phyloP scores from a whole-genome alignment of 2,797 vertebrate species.

The Neostethus bicornis region DNA sequence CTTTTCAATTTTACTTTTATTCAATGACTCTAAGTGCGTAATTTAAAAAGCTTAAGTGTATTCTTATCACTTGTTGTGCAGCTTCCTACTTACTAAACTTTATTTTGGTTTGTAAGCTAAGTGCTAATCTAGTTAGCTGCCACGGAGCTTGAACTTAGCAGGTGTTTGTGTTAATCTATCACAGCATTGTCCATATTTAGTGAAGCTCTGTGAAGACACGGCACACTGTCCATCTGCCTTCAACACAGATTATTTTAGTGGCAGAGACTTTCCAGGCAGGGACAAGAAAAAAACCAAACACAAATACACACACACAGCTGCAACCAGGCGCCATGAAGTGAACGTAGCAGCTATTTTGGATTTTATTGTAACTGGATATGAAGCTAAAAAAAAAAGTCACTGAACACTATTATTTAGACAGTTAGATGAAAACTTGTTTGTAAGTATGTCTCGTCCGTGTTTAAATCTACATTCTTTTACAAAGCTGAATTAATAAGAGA shows the following conservation, averaged over 20 bases:
- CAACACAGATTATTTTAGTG: slow-evolving; percentile 72
- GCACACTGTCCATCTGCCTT: slow-evolving; percentile 38
- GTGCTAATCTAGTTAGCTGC: neutral
- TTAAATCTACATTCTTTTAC: slow-evolving; percentile 13
- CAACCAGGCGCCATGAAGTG: slow-evolving; percentile 62
- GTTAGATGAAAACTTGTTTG: neutral
- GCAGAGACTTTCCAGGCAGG: slow-evolving; percentile 55
- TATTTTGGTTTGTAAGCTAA: neutral
- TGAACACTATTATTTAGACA: neutral
- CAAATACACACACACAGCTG: slow-evolving; percentile 74
- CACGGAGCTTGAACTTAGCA: slow-evolving; percentile 30
- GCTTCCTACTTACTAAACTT: neutral
- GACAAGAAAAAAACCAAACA: slow-evolving; percentile 45
- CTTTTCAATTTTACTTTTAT: neutral
- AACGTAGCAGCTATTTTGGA: slow-evolving; percentile 76
- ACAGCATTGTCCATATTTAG: slow-evolving; percentile 72
- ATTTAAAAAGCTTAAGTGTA: neutral
- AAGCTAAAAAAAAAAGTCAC: slow-evolving; percentile 30
- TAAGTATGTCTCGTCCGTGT: slow-evolving; percentile 1
- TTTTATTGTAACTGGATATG: slow-evolving; percentile 73
- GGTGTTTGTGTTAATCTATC: slow-evolving; percentile 19
- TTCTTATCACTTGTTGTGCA: neutral
- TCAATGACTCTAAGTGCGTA: neutral
- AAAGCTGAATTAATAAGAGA: slow-evolving; percentile 27
- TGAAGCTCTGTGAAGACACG: slow-evolving; percentile 51